Conservation (phyloP, 1,140 invertebrate genomes). For the Psix sp. region DNA sequence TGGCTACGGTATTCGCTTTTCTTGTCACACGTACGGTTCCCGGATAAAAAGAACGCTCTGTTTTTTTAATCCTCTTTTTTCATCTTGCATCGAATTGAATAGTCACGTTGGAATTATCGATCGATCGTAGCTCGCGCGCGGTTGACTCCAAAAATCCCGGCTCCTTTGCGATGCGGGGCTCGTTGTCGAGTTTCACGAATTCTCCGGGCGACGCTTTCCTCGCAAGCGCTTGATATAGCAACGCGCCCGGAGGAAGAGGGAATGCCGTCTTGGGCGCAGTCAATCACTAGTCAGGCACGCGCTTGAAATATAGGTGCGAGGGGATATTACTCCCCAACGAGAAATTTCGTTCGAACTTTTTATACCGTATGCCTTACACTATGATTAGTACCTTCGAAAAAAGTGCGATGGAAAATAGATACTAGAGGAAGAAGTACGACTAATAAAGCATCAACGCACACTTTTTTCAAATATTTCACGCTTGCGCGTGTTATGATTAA, state of each 20-base stretch:
- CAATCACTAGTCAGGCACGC: constrained; percentile 58
- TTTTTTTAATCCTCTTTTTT: constrained; percentile 14
- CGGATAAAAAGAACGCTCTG: neutral
- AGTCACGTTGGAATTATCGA: constrained; percentile 40
- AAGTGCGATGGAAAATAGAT: neutral
- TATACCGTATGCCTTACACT: constrained; percentile 59
- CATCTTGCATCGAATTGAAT: constrained; percentile 27
- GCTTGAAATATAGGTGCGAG: constrained; percentile 71
- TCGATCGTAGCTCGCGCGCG: constrained; percentile 28
- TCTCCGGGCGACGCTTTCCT: constrained; percentile 62
- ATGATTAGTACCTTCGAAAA: constrained; percentile 62
- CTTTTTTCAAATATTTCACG: constrained; percentile 52
- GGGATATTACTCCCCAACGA: constrained; percentile 68
- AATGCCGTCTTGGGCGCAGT: constrained; percentile 18
- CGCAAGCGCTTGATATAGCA: constrained; percentile 62
- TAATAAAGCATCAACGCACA: constrained; percentile 25
- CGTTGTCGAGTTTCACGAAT: constrained; percentile 63
- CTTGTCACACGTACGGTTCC: no score
- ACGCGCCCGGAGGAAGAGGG: constrained; percentile 14
- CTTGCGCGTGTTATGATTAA: constrained; percentile 57
- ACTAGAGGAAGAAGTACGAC: neutral
- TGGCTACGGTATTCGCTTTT: no score
- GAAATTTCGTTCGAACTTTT: constrained; percentile 62
- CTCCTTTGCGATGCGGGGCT: constrained; percentile 31
- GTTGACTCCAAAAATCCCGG: constrained; percentile 31